Conservation (phyloP, 2,888 invertebrate genomes). For the Meteorus colon region DNA sequence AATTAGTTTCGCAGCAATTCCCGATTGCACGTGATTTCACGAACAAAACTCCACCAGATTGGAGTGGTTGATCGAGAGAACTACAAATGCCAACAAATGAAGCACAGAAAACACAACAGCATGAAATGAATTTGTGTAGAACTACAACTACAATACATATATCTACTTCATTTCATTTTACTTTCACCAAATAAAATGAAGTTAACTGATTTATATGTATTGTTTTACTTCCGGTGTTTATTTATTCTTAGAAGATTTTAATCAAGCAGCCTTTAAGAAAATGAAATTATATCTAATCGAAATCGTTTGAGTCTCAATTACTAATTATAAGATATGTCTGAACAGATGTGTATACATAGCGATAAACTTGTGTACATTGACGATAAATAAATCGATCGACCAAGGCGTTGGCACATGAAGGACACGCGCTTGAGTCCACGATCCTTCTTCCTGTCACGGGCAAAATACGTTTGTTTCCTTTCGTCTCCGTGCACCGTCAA, state of each 20-base stretch:
- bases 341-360: not conserved
- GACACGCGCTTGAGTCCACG: constrained; percentile 45
- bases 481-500: constrained; percentile 18
- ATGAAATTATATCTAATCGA: not conserved
- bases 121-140: not conserved
- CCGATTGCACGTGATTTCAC: constrained; percentile 43
- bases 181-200: not conserved
- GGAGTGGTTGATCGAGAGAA: constrained; percentile 31
- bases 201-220: not conserved
- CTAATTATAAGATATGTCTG: constrained; percentile 26
- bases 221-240: not conserved
- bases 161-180: not conserved
- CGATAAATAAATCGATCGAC: constrained; percentile 48
- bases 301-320: constrained; percentile 13
- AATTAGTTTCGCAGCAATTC: constrained; percentile 54
- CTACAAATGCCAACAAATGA: not conserved
- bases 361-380: constrained; percentile 9
- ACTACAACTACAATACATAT: not conserved
- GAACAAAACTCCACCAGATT: constrained; percentile 25
- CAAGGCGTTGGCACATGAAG: constrained; percentile 49
- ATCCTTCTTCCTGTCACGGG: constrained; percentile 38
- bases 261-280: not conserved
- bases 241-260: not conserved
- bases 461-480: constrained; percentile 31
- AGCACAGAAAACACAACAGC: not conserved